A percentile compares a stretch with the other conserved stretches of the same genome.
Evolutionary conservation across 1,140 invertebrate species (phyloP).

Genomic region (Tetramorium alpestre): DNA sequence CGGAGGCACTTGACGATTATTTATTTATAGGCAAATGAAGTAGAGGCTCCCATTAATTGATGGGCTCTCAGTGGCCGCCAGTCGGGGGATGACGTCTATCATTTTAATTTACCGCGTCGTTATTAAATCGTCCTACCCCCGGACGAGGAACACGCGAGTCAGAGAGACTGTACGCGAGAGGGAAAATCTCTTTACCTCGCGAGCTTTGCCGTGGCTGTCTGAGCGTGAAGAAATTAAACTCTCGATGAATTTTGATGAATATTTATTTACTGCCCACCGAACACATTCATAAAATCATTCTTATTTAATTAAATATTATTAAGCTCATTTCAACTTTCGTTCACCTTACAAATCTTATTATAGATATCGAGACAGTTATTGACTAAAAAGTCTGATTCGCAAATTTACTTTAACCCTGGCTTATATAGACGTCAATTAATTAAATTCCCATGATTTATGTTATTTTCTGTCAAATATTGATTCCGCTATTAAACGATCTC

Average conservation of each 20-base stretch:
- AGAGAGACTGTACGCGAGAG: conserved; percentile 59
- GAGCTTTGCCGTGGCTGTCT: conserved; percentile 6
- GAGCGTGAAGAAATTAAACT: conserved; percentile 6
- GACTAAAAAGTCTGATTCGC: neutral
- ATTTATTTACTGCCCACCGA: neutral
- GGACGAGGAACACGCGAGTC: conserved; percentile 58
- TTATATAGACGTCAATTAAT: neutral
- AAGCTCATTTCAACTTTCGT: neutral
- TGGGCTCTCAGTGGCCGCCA: conserved; percentile 83
- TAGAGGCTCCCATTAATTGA: conserved; percentile 83
- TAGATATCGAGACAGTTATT: neutral
- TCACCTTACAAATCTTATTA: neutral
- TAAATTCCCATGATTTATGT: conserved; percentile 51
- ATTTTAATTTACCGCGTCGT: conserved; percentile 83
- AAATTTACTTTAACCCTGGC: neutral
- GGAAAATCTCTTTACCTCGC: conserved; percentile 49
- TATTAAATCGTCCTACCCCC: conserved; percentile 79
- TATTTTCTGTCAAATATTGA: conserved; percentile 55
- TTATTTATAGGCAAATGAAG: conserved; percentile 84
- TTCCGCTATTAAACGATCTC: conserved; percentile 24
- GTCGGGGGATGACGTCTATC: conserved; percentile 83
- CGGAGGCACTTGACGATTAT: conserved; percentile 80
- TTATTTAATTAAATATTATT: neutral
- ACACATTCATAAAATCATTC: neutral
- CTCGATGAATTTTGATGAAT: neutral